Conservation (phyloP, 2,113 vertebrate species). For the Percopsis transmontana region DNA sequence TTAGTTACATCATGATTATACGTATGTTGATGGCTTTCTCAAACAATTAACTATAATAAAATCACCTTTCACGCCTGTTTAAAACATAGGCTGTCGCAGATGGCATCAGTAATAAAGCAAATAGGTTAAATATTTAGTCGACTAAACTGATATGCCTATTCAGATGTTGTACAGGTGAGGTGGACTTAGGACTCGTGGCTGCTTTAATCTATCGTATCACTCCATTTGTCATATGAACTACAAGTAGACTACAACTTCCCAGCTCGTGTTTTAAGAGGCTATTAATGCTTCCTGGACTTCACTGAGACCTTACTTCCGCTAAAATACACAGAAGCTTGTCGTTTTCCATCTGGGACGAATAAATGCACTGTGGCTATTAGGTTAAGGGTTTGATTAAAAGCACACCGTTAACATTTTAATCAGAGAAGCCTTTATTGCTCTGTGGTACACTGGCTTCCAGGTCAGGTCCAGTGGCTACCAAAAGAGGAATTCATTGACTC, state of each 20-base stretch:
- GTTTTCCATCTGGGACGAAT: slow-evolving; percentile 60
- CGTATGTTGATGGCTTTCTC: too few species aligned
- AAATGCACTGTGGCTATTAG: slow-evolving; percentile 59
- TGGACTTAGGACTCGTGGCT: slow-evolving; percentile 13
- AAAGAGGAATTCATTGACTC: slow-evolving; percentile 27
- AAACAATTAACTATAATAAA: too few species aligned
- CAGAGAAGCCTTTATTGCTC: slow-evolving; percentile 52
- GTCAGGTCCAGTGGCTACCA: slow-evolving; percentile 49
- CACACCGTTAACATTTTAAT: slow-evolving; percentile 59
- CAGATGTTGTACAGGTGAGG: slow-evolving; percentile 15
- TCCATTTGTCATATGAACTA: slow-evolving; percentile 8
- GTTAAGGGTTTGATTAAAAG: slow-evolving; percentile 75
- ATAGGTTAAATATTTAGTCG: neutral
- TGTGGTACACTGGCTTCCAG: slow-evolving; percentile 29
- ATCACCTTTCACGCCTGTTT: too few species aligned
- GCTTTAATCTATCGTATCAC: slow-evolving; percentile 31
- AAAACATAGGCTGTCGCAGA: too few species aligned
- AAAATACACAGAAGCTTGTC: slow-evolving; percentile 9
- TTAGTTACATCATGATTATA: too few species aligned
- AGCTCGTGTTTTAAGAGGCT: slow-evolving; percentile 46
- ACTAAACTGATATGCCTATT: neutral
- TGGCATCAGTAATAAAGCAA: too few species aligned
- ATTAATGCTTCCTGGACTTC: slow-evolving; percentile 48
- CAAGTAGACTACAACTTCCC: neutral
- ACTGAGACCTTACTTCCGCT: slow-evolving; percentile 53